These are phyloP conservation scores for Blastobasis adustella DNA, from an alignment of 2,888 invertebrate genomes.

Conservation along the genomic window DNA sequence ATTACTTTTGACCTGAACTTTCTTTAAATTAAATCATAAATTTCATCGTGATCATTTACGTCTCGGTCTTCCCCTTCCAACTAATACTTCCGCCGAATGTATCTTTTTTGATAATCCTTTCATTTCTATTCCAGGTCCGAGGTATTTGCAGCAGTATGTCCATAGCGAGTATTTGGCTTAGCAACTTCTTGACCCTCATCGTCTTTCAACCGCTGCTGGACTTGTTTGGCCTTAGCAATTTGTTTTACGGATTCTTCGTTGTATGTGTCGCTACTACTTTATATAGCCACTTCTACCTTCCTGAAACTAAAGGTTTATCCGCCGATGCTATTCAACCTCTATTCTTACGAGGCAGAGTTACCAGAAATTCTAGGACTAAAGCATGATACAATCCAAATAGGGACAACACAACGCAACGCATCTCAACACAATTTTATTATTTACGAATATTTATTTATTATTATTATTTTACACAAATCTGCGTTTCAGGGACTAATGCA, in stretches of 20 bases:
- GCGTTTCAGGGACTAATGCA: too few relatives aligned
- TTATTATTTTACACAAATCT: too few relatives aligned
- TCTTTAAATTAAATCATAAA: too few relatives aligned
- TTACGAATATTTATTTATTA: too few relatives aligned
- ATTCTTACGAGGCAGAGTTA: slow-evolving; percentile 23
- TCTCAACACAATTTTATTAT: too few relatives aligned
- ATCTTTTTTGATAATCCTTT: too few relatives aligned
- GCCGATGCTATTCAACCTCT: slow-evolving; percentile 42
- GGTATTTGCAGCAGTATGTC: slow-evolving; percentile 41
- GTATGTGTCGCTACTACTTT: slow-evolving; percentile 39
- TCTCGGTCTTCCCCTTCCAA: too few relatives aligned
- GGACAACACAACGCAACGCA: too few relatives aligned
- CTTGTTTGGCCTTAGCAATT: slow-evolving; percentile 38
- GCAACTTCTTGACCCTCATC: slow-evolving; percentile 44
- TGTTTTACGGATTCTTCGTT: slow-evolving; percentile 49
- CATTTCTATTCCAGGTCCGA: slow-evolving; percentile 41
- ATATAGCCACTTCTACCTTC: slow-evolving; percentile 42
- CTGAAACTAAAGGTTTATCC: slow-evolving; percentile 57
- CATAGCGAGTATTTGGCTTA: slow-evolving; percentile 36
- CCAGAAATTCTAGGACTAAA: too few relatives aligned
- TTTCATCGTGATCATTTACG: too few relatives aligned
- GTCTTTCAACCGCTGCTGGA: slow-evolving; percentile 45
- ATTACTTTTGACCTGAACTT: too few relatives aligned
- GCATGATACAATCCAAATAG: too few relatives aligned
- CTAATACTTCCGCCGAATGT: background rate